Percentiles rank a stretch among this genome's conserved stretches.
Conservation (phyloP, 2,797 vertebrate genomes). For the Potorous gilbertii region DNA sequence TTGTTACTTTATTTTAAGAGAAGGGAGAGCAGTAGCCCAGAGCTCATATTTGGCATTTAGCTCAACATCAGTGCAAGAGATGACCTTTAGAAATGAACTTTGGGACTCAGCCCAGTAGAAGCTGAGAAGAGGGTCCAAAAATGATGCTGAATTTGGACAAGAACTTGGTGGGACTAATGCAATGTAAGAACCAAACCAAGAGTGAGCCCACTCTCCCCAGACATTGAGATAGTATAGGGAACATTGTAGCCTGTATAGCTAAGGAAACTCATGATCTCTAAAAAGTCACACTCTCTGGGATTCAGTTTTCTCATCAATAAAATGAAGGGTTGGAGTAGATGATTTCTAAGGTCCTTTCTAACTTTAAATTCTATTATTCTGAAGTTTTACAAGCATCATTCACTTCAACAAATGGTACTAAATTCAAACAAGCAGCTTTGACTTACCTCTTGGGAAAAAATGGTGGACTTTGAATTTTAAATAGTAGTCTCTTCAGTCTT, state of each 20-base stretch:
- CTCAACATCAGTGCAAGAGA: background rate
- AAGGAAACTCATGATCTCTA: background rate
- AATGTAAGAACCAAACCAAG: background rate
- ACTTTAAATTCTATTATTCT: background rate
- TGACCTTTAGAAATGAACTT: background rate
- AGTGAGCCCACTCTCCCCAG: no score
- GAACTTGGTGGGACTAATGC: background rate
- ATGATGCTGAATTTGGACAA: background rate
- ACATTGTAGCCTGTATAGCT: background rate
- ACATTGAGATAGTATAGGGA: background rate
- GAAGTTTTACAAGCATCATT: background rate
- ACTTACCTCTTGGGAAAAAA: background rate
- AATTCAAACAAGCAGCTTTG: background rate
- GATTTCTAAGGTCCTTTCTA: background rate
- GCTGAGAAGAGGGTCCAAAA: background rate
- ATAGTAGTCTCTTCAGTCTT: background rate
- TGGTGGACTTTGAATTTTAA: background rate
- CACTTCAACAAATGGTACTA: background rate
- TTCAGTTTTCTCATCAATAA: background rate
- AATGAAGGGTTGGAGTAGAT: background rate
- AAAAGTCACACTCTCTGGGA: background rate
- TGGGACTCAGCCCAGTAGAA: background rate
- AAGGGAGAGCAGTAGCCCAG: background rate
- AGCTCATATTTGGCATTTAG: background rate
- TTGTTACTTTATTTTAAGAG: background rate